These are phyloP conservation scores for Heliconius aoede DNA, from an alignment of 2,888 invertebrate genomes.

Conservation along the genomic window DNA sequence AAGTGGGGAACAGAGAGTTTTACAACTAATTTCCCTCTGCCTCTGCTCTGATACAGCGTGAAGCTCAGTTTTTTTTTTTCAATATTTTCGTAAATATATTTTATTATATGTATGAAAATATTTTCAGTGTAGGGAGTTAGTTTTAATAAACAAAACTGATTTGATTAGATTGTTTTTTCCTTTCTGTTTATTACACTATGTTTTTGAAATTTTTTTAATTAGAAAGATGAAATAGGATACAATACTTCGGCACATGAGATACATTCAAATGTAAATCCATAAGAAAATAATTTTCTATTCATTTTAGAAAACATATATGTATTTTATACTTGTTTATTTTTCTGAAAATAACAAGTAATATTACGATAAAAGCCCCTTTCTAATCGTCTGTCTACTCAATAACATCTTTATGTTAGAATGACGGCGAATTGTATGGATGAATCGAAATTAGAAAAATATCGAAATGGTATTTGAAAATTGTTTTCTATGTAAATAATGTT, in stretches of 20 bases:
- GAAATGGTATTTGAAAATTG: background rate
- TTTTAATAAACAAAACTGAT: no score
- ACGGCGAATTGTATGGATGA: slow-evolving; percentile 4
- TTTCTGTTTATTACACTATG: no score
- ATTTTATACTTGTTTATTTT: no score
- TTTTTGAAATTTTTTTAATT: background rate
- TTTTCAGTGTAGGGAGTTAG: no score
- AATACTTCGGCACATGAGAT: background rate
- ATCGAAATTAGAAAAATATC: slow-evolving; percentile 4
- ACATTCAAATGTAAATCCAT: background rate
- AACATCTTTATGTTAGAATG: slow-evolving; percentile 12
- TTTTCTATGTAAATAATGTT: background rate
- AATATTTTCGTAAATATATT: no score
- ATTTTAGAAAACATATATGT: background rate
- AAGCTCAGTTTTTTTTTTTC: no score
- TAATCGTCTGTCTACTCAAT: slow-evolving; percentile 7
- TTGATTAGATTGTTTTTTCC: no score
- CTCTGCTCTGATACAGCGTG: no score
- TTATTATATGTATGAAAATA: no score
- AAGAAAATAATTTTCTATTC: background rate
- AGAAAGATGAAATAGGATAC: background rate
- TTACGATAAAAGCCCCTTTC: background rate
- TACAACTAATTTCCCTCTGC: no score
- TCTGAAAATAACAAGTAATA: background rate
- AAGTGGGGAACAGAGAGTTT: no score